phyloP scores from a whole-genome alignment of 1,140 invertebrate genomes.

The silkworm (Bombyx mori) region DNA sequence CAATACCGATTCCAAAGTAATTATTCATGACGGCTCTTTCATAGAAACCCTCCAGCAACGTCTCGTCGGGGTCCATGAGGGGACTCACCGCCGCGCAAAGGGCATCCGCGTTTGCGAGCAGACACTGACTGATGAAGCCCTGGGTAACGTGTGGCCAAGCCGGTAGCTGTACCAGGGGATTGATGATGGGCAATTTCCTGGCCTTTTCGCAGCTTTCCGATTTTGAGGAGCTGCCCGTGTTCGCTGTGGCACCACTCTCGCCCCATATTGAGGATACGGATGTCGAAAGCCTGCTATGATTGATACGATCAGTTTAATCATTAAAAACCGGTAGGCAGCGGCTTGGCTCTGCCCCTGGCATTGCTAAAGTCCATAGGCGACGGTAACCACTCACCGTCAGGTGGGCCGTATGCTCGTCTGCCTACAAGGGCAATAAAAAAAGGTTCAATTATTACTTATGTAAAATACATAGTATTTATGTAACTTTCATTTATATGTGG shows the following conservation, averaged over 20 bases:
- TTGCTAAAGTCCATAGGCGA: too few relatives aligned
- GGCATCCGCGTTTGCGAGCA: conserved; percentile 96
- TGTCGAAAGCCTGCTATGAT: conserved; percentile 53
- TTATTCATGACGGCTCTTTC: conserved; percentile 99
- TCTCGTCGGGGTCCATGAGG: conserved; percentile 92
- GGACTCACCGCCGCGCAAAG: conserved; percentile 95
- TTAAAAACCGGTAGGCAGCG: too few relatives aligned
- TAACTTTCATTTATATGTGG: too few relatives aligned
- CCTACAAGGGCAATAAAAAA: too few relatives aligned
- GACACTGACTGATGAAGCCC: conserved; percentile 74
- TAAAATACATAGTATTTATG: too few relatives aligned
- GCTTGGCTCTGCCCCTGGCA: too few relatives aligned
- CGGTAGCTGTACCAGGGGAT: conserved; percentile 87
- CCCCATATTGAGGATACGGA: conserved; percentile 72
- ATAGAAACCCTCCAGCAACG: conserved; percentile 90
- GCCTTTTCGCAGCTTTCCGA: conserved; percentile 61
- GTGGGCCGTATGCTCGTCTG: too few relatives aligned
- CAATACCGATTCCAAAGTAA: conserved; percentile 99
- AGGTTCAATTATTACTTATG: too few relatives aligned
- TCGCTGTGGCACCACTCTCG: conserved; percentile 35
- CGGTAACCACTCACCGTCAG: too few relatives aligned
- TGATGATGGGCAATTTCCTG: conserved; percentile 90
- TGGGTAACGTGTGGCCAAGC: conserved; percentile 84
- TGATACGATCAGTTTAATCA: background rate
- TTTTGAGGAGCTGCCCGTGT: conserved; percentile 29